Evolutionary conservation across 2,113 vertebrate species (phyloP).

Genomic region (Bos taurus): ARS-UCD2.0 NC_037357.1:44440001-44440500

Average conservation of each 20-base stretch:
- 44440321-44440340: neutral
- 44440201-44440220: constrained; percentile 1
- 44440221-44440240: neutral
- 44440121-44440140: neutral
- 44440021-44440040: neutral
- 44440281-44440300: neutral
- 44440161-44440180: constrained; percentile 1
- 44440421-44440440: neutral
- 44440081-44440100: constrained; percentile 15
- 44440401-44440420: neutral
- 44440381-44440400: neutral
- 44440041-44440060: neutral
- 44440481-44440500: neutral
- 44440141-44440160: constrained; percentile 24
- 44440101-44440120: no score
- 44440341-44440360: neutral
- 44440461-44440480: neutral
- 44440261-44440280: neutral
- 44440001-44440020: neutral
- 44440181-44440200: neutral
- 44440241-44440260: neutral
- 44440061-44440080: constrained; percentile 49
- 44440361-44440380: neutral
- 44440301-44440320: neutral
- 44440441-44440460: neutral